Conservation (phyloP, 1,140 invertebrate genomes). For the Cherax quadricarinatus region DNA sequence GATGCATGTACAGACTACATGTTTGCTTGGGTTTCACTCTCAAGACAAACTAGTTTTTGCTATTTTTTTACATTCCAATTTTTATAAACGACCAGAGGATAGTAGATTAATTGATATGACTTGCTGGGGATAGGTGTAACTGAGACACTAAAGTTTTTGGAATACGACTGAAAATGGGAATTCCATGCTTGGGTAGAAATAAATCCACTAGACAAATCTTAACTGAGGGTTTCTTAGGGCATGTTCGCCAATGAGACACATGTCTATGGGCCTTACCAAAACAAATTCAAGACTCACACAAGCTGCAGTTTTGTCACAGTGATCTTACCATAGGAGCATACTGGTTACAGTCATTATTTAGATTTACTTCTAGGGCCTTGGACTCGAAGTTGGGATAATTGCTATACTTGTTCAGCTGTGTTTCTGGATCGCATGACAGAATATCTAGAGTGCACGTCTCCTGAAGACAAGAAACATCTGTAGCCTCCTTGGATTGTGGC, state of each 20-base stretch:
- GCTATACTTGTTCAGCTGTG: not conserved
- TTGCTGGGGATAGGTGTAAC: not conserved
- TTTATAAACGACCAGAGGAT: not conserved
- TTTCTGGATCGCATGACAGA: not conserved
- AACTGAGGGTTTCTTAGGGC: not conserved
- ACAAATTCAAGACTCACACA: not conserved
- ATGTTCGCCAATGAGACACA: not conserved
- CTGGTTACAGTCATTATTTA: not conserved
- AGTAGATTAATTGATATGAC: not conserved
- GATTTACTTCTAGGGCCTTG: not conserved
- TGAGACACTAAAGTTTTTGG: not conserved
- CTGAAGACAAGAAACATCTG: not conserved
- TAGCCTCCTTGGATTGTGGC: too few relatives aligned
- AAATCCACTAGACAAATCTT: not conserved
- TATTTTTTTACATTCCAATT: not conserved
- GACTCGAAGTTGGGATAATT: conserved; percentile 21
- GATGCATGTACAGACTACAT: not conserved
- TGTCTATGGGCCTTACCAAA: not conserved
- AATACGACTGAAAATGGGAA: not conserved
- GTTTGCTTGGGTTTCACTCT: too few relatives aligned
- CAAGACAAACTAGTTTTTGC: not conserved
- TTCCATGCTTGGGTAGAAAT: not conserved
- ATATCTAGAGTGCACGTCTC: not conserved
- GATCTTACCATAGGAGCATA: not conserved
- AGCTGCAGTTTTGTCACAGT: not conserved